Evolutionary conservation across 64 coral and sea anemone species (phyloP).

Genomic region (Montipora sp.): DNA sequence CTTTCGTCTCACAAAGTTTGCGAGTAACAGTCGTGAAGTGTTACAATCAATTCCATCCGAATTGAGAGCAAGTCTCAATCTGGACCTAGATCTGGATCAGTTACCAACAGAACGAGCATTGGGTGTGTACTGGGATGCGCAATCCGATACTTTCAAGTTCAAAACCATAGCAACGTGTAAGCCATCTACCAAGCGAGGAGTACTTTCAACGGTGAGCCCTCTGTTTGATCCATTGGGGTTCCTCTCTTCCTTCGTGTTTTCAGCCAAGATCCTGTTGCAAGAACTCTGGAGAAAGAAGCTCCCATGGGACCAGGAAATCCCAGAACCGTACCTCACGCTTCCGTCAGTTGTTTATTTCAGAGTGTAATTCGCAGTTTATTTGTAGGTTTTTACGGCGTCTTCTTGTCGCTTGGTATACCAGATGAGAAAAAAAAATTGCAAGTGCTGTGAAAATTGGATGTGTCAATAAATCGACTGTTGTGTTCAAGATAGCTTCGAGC

Average conservation of each 20-base stretch:
- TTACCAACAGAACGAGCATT: constrained; percentile 57
- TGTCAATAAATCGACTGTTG: no score
- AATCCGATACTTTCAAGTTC: constrained; percentile 55
- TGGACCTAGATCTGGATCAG: constrained; percentile 52
- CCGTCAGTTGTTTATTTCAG: neutral
- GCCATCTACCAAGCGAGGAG: constrained; percentile 52
- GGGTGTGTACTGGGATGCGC: constrained; percentile 45
- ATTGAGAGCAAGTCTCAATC: constrained; percentile 25
- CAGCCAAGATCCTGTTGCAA: constrained; percentile 58
- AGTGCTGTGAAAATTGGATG: neutral
- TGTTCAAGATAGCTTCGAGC: neutral
- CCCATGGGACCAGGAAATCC: constrained; percentile 52
- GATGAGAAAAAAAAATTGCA: neutral
- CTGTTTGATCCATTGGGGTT: constrained; percentile 71
- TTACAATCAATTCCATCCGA: neutral
- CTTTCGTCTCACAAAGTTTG: constrained; percentile 62
- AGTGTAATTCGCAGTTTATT: no score
- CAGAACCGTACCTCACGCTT: constrained; percentile 20
- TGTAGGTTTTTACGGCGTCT: no score
- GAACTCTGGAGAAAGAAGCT: constrained; percentile 39
- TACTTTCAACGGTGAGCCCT: constrained; percentile 41
- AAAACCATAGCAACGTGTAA: neutral
- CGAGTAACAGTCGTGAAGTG: constrained; percentile 43
- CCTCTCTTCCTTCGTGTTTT: constrained; percentile 30
- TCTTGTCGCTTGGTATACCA: neutral